Evolutionary conservation across 2,888 invertebrate species (phyloP), one percentile per base, ranked within the genome.

Genomic region (Caenorhabditis sp.): DNA sequence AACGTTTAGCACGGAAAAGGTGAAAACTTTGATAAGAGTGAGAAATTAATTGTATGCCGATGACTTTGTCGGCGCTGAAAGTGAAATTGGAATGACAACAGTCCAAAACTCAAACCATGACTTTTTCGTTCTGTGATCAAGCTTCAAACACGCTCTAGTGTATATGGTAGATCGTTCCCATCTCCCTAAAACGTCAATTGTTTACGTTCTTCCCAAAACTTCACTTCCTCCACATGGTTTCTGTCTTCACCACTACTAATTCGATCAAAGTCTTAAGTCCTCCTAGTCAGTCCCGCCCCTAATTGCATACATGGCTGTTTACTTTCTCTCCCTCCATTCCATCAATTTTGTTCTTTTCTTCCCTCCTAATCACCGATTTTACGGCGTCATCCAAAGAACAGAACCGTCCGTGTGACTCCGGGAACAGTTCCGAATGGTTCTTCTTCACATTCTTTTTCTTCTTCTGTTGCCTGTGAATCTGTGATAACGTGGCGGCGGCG

Each of bases 41-140:
- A 60, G n/a, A n/a, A n/a, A n/a, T n/a, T n/a, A 70, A 70, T 71
- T 71, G 62, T 55, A 55, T 24, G 22, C 32, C 22, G 22, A 37
- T 40, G 22, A 37, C 51, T 60, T 74, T 72, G 64, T 44, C 53
- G 71, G 62, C 58, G 47, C 44, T 20, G 40, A 51, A 20, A 26
- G 6, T 68, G 20, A 6, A 20, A 15, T n/a, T 40, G 20, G 13
- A 13, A 28, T 26, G 24, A 32, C 5, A 32, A 32, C 9, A 28
- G 67, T 61, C 37, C 76, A 76, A 76, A 76, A 60, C 67, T 61
- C 76, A 76, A 76, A 61, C 67, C 24, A 55, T 15, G 24, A 8
- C 15, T 20, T 37, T 24, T 28, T 58, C 22, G 40, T 65, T 37
- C n/a, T 9, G 18, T 26, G 26, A 22, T 37, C 47, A 20, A 22